phyloP scores from a whole-genome alignment of 1,140 invertebrate genomes.

The Drosophila sturtevanti region DNA sequence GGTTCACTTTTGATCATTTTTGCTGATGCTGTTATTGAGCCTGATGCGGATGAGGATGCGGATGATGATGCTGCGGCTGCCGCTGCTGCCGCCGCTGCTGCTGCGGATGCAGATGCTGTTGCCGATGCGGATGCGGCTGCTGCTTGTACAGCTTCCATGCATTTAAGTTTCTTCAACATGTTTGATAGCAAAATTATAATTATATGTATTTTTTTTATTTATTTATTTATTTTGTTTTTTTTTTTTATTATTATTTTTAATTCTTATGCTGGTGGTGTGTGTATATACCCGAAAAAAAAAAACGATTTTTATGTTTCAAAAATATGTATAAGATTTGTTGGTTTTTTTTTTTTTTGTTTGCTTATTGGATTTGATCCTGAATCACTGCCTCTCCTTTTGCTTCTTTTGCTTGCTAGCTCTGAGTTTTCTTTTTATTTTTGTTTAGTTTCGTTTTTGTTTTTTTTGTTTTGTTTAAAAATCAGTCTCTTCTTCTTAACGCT shows the following conservation, averaged over 20 bases:
- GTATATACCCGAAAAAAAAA: too few species aligned
- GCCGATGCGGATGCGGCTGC: constrained; percentile 49
- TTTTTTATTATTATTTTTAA: too few species aligned
- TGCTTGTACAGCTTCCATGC: constrained; percentile 70
- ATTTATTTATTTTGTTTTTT: constrained; percentile 6
- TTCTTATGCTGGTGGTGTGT: too few species aligned
- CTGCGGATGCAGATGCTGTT: constrained; percentile 14
- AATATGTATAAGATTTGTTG: constrained; percentile 38
- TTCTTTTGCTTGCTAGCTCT: constrained; percentile 21
- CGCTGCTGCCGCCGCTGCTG: constrained; percentile 21
- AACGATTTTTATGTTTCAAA: too few species aligned
- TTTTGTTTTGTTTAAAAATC: constrained; percentile 60
- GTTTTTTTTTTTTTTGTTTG: constrained; percentile 19
- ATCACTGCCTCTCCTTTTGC: constrained; percentile 59
- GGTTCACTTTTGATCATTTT: constrained; percentile 77
- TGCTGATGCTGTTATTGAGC: constrained; percentile 4
- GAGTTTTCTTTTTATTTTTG: constrained; percentile 10
- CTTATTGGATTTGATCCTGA: constrained; percentile 68
- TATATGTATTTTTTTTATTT: constrained; percentile 40
- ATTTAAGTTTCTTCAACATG: constrained; percentile 80
- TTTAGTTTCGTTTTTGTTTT: background rate
- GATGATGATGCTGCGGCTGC: background rate
- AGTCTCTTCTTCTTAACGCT: constrained; percentile 80
- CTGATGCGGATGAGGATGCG: background rate
- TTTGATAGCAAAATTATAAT: constrained; percentile 42